Evolutionary conservation across 2,113 vertebrate species (phyloP).

Genomic region (Phocoena phocoena): DNA sequence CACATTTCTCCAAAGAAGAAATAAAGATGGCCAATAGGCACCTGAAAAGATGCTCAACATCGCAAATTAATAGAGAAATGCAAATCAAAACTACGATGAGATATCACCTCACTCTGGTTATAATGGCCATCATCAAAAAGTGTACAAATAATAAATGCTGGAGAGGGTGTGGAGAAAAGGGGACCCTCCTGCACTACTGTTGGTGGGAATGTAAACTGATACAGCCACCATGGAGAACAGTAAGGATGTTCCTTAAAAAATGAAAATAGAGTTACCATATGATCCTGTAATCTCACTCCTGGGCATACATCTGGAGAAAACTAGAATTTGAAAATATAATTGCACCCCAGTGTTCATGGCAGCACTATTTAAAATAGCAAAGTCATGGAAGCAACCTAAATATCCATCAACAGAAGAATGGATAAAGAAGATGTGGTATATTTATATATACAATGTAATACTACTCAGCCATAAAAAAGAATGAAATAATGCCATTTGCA

Average conservation of each 20-base stretch:
- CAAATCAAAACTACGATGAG: background rate
- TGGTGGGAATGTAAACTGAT: background rate
- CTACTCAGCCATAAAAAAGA: background rate
- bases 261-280: background rate
- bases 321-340: background rate
- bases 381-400: background rate
- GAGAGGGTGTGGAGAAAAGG: background rate
- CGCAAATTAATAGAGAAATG: background rate
- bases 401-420: background rate
- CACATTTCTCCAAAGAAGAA: background rate
- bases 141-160: background rate
- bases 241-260: background rate
- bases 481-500: background rate
- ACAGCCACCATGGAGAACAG: background rate
- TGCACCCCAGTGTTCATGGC: background rate
- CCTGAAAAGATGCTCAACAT: background rate
- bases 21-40: background rate
- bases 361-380: background rate
- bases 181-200: background rate
- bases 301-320: background rate
- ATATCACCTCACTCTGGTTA: background rate
- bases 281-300: background rate
- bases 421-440: background rate
- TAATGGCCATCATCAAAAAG: background rate
- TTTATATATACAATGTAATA: background rate